Percentiles rank a stretch among this genome's conserved stretches.
Conservation (phyloP, 2,113 vertebrate species). For the Rutilus rutilus region DNA sequence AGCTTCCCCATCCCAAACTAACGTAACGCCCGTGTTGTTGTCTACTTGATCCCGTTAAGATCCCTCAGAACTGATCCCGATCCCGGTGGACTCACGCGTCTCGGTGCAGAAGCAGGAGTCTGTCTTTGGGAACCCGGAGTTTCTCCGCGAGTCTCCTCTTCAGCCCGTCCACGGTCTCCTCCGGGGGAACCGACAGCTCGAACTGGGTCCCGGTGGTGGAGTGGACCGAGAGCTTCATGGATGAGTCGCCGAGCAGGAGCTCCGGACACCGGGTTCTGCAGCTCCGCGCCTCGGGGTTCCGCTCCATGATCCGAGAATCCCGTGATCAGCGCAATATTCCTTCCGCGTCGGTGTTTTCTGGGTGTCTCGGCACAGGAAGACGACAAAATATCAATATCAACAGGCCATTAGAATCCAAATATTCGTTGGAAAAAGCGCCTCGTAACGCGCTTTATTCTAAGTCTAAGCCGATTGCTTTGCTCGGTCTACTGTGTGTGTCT, state of each 20-base stretch:
- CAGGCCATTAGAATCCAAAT: not conserved
- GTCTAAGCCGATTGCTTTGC: not conserved
- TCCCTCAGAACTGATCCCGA: not conserved
- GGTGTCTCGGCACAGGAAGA: not conserved
- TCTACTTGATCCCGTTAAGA: too few relatives aligned
- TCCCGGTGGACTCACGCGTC: conserved; percentile 79
- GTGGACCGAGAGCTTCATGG: conserved; percentile 82
- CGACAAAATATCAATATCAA: not conserved
- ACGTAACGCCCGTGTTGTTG: too few relatives aligned
- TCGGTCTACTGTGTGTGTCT: not conserved
- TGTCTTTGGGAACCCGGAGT: conserved; percentile 84
- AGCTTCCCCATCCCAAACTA: too few relatives aligned
- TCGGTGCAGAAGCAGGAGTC: conserved; percentile 83
- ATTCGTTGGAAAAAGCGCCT: too few relatives aligned
- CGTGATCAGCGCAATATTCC: not conserved
- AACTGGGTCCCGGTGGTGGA: conserved; percentile 86
- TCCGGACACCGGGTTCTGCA: conserved; percentile 76
- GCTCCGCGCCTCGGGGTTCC: conserved; percentile 77
- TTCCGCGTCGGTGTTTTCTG: too few relatives aligned
- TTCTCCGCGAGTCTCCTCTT: conserved; percentile 81
- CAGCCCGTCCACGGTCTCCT: conserved; percentile 87
- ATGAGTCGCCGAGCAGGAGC: conserved; percentile 65
- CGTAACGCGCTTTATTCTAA: not conserved
- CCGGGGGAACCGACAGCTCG: conserved; percentile 81
- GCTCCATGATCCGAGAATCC: conserved; percentile 74